phyloP scores from a whole-genome alignment of 2,113 vertebrate species.

The Euleptes europaea region DNA sequence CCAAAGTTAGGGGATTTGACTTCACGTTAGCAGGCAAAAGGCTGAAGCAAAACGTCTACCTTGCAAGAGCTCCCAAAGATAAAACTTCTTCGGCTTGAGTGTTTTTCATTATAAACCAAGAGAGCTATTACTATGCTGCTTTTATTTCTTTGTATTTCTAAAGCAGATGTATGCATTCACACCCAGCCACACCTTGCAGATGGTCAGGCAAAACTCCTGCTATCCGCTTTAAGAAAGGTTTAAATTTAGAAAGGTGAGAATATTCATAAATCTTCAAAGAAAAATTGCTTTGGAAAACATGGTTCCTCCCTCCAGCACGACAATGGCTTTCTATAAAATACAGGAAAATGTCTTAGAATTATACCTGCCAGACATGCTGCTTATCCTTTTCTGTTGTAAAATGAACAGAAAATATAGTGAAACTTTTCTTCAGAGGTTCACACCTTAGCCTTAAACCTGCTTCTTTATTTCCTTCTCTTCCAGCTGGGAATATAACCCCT shows the following conservation, averaged over 20 bases:
- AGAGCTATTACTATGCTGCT: background rate
- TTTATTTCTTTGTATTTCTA: conserved; percentile 27
- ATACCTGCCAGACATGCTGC: conserved; percentile 66
- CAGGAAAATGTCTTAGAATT: conserved; percentile 58
- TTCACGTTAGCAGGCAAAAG: background rate
- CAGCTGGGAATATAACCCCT: background rate
- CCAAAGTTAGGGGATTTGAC: background rate
- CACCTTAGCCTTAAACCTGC: background rate
- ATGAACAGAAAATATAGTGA: conserved; percentile 37
- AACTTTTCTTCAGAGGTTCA: conserved; percentile 22
- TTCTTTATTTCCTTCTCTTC: background rate
- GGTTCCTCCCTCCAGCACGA: conserved; percentile 54
- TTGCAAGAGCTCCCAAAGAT: background rate
- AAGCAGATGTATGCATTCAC: conserved; percentile 63
- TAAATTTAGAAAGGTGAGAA: conserved; percentile 68
- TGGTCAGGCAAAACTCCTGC: conserved; percentile 64
- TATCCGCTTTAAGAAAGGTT: conserved; percentile 66
- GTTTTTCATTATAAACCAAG: conserved; percentile 44
- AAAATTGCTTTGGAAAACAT: conserved; percentile 58
- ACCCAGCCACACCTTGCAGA: conserved; percentile 60
- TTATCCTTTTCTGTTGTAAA: conserved; percentile 65
- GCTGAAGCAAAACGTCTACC: background rate
- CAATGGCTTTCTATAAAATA: conserved; percentile 50
- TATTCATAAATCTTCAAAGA: conserved; percentile 68
- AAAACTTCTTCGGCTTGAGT: conserved; percentile 59